Base-by-base conservation (phyloP, 2,113 vertebrate species). In the Bufo bufo region DNA sequence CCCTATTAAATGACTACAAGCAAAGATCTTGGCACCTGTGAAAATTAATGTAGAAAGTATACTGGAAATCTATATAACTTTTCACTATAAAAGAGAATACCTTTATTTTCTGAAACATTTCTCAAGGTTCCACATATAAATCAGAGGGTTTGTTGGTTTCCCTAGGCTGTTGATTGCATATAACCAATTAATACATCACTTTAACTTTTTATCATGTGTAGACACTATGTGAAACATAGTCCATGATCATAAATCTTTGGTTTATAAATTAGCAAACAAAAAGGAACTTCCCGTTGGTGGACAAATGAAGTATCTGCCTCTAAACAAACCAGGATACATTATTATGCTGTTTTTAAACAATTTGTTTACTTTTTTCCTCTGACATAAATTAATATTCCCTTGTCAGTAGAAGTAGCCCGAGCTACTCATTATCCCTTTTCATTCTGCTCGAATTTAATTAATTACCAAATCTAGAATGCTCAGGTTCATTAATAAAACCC, bases 401-500 rank as follows among this genome's bases (percentile, higher is more conserved):
- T 75, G 72, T 75, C 72, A 75, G 45, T 20, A 47, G 45, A 45
- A 75, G 45, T 20, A 47, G 45, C 72, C 47, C 72, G 50, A 75
- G 47, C 72, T 75, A 75, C 72, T 75, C 72, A 75, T 74, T 74
- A 74, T 75, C 72, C 72, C 17, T 50, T 50, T 45, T 75, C 72
- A 75, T 50, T 75, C 72, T 75, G 72, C 72, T 75, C 7, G 45
- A 50, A 50, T 75, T 75, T 75, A 75, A 75, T 75, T 75, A 75
- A 75, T 75, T 75, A 50, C 72, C 72, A 75, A 50, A 20, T 75
- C 45, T 12, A 50, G 72, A 75, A 20, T 50, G 72, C 47, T 49
- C 47, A 47, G 20, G 45, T 75, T 75, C 45, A 75, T 75, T 50
- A 75, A 47, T 50, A 50, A 75, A 75, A 75, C 72, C 72, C 72